phyloP scores from a whole-genome alignment of 2,797 vertebrate genomes.

The Microctenopoma lineatum region DNA sequence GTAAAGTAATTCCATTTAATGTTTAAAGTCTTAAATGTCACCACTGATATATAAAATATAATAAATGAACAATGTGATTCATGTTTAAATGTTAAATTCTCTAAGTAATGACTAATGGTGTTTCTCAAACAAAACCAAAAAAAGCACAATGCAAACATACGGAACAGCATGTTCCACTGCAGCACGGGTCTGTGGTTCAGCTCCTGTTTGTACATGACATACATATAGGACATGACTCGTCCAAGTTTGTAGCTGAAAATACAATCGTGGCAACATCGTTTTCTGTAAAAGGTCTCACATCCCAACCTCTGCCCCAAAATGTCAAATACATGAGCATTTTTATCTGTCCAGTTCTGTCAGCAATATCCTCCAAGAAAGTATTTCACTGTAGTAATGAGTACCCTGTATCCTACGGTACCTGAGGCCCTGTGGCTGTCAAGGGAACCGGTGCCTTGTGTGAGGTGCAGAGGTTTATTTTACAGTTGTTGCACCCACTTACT shows the following conservation, averaged over 20 bases:
- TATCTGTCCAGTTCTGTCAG: conserved; percentile 1
- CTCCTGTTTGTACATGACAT: too few relatives aligned
- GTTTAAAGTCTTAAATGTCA: conserved; percentile 9
- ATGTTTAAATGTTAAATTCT: background rate
- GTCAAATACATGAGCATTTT: background rate
- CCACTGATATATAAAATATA: too few relatives aligned
- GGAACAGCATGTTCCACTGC: background rate
- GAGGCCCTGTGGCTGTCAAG: conserved; percentile 2
- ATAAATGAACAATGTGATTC: background rate
- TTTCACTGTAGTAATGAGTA: conserved; percentile 4
- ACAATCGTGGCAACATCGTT: background rate
- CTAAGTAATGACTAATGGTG: background rate
- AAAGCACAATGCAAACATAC: background rate
- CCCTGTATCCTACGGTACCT: background rate
- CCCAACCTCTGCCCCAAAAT: background rate
- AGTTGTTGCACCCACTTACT: conserved; percentile 35
- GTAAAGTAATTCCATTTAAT: conserved; percentile 15
- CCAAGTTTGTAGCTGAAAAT: conserved; percentile 4
- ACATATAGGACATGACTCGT: background rate
- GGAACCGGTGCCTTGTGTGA: conserved; percentile 23
- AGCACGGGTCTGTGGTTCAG: too few relatives aligned
- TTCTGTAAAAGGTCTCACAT: background rate
- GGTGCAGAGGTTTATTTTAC: conserved; percentile 27
- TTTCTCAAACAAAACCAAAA: background rate
- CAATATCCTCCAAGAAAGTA: conserved; percentile 17